Evolutionary conservation across 2,113 vertebrate species (phyloP).

Genomic region (Pitta sordida): DNA sequence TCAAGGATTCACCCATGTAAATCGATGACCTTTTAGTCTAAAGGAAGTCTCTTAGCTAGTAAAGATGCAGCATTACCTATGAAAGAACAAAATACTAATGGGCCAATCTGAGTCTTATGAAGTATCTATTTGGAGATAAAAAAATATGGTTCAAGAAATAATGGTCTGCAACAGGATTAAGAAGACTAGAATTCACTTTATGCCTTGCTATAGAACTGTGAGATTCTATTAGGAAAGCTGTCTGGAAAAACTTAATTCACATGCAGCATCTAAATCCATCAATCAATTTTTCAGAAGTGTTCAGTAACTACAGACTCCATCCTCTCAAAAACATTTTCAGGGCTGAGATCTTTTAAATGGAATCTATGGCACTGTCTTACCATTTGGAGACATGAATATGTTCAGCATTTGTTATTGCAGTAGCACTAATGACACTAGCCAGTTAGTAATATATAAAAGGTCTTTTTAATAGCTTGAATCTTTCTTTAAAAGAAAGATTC

Average conservation of each 20-base stretch:
- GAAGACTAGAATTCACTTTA: neutral
- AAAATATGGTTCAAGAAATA: conserved; percentile 38
- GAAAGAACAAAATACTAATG: conserved; percentile 65
- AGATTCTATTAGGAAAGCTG: conserved; percentile 3
- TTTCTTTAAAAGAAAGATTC: neutral
- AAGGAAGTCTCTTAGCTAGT: conserved; percentile 61
- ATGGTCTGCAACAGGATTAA: conserved; percentile 2
- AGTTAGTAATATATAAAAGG: neutral
- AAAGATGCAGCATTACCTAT: conserved; percentile 53
- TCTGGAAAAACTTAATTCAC: conserved; percentile 5
- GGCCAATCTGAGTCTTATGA: conserved; percentile 36
- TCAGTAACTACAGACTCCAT: neutral
- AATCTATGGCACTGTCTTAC: neutral
- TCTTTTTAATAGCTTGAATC: neutral
- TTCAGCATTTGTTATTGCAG: neutral
- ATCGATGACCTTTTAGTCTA: conserved; percentile 67
- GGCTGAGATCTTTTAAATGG: neutral
- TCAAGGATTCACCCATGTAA: conserved; percentile 67
- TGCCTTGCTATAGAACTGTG: neutral
- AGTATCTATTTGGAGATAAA: conserved; percentile 21
- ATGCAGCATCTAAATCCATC: neutral
- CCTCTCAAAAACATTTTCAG: neutral
- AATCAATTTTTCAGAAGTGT: neutral
- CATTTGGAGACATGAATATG: neutral
- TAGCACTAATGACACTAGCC: neutral